Evolutionary conservation across 2,113 vertebrate species (phyloP).

Genomic region (Antechinus flavipes): DNA sequence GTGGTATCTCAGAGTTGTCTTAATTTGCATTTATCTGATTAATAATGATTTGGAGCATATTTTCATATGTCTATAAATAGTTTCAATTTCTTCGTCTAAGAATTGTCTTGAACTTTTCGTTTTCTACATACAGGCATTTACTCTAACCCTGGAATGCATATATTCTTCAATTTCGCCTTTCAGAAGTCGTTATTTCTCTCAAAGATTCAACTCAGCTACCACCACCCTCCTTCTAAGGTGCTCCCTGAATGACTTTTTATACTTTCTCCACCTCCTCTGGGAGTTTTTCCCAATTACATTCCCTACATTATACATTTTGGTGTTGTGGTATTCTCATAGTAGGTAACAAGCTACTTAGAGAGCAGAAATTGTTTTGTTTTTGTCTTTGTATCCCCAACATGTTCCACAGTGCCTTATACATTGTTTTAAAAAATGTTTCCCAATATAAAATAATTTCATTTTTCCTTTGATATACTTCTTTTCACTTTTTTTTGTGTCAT

Average conservation of each 20-base stretch:
- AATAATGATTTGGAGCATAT: too few species aligned
- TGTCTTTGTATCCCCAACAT: neutral
- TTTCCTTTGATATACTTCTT: neutral
- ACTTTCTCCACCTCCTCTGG: too few species aligned
- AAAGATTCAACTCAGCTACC: neutral
- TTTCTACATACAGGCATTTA: too few species aligned
- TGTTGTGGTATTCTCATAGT: neutral
- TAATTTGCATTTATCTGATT: too few species aligned
- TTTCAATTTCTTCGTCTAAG: too few species aligned
- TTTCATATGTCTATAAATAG: too few species aligned
- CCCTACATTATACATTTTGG: neutral
- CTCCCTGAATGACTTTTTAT: neutral
- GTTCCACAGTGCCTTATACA: neutral
- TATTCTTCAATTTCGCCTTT: too few species aligned
- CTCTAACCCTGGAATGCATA: too few species aligned
- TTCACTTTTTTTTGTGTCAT: neutral
- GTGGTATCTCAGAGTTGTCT: too few species aligned
- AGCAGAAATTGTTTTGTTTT: neutral
- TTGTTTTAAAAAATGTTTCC: neutral
- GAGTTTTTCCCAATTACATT: neutral
- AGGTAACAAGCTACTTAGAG: neutral
- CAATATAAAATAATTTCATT: neutral
- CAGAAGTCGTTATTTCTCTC: neutral
- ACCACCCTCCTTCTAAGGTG: neutral
- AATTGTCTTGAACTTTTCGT: too few species aligned